phyloP scores from a whole-genome alignment of 23 tunicate genomes.

The Clavelina lepadiformis region DNA sequence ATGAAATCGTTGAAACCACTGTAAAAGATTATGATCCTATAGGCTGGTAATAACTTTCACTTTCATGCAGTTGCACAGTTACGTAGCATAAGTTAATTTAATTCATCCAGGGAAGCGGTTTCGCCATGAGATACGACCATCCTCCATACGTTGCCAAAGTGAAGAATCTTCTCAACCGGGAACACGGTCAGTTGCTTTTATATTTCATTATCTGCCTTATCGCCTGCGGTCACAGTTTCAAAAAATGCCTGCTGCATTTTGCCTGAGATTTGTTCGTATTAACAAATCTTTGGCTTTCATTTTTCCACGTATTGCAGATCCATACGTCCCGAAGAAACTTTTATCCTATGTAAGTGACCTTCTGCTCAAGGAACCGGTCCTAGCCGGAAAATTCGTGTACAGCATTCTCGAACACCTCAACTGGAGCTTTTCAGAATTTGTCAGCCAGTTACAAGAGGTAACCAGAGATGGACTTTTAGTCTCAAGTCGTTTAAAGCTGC shows the following conservation, averaged over 20 bases:
- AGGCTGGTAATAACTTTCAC: not conserved
- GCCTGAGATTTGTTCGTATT: too few relatives aligned
- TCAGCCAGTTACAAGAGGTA: constrained; percentile 91
- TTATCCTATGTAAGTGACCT: constrained; percentile 44
- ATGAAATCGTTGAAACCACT: not conserved
- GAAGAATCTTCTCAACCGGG: constrained; percentile 68
- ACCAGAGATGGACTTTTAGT: too few relatives aligned
- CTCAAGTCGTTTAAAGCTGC: too few relatives aligned
- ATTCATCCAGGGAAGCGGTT: constrained; percentile 81
- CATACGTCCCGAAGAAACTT: constrained; percentile 58
- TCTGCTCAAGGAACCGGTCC: constrained; percentile 41
- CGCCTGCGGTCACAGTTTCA: not conserved
- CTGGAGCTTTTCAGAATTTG: constrained; percentile 96
- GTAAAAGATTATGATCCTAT: not conserved
- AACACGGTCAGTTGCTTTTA: constrained; percentile 45
- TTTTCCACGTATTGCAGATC: constrained; percentile 41
- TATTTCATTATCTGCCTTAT: not conserved
- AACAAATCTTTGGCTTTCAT: too few relatives aligned
- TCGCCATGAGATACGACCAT: constrained; percentile 90
- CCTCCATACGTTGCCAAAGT: constrained; percentile 91
- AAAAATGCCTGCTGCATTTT: not conserved
- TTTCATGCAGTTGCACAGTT: not conserved
- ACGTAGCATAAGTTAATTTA: not conserved
- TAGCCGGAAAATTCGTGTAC: constrained; percentile 73
- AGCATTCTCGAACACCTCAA: constrained; percentile 85